Base-by-base conservation (phyloP, 2,888 invertebrate genomes). In the Saturnia pavonia region DNA sequence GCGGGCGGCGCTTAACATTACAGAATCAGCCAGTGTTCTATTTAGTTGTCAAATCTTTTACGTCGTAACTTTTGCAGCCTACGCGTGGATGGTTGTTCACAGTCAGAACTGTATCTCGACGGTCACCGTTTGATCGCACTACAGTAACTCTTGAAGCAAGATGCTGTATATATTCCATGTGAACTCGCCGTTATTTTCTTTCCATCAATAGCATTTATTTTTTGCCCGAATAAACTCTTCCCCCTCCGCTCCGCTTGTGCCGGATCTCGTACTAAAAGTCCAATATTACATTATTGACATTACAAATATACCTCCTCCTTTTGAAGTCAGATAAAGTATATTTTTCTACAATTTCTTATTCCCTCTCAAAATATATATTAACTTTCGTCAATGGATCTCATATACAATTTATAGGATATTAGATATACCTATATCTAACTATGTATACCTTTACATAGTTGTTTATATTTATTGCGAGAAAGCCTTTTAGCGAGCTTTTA, bases 281-380 rank as follows among this genome's bases (percentile, higher is more conserved):
- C 70, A 70, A 70, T 70, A 70, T 54, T 51, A 70, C 25, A 69
- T 60, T 70, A 70, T 65, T 65, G 40, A 65, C 65, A 65, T 65
- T 65, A 65, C 19, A 65, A 22, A 67, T 51, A 66, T 43, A 70
- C 67, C 66, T 51, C 67, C 66, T 51, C 22, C 63, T 63, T 51
- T 67, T 70, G 69, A 69, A 43, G 66, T 67, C 34, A 54, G 27
- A 25, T 67, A 42, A 70, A 65, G 22, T 67, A 70, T 70, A 42
- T 67, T 67, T 70, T 67, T 65, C 22, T 51, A 65, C 65, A 40
- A 54, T 69, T 51, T 70, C 54, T 51, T 34, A 66, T 69, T 42
- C 25, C 54, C 51, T 66, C 25, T 57, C 40, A 43, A 67, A 67
- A 70, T 70, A 65, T 19, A 40, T 65, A 65, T 40, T 65, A 65